These are phyloP conservation scores for Drosophila paramelanica DNA, from an alignment of 2,888 invertebrate genomes.

Conservation along the genomic window DNA sequence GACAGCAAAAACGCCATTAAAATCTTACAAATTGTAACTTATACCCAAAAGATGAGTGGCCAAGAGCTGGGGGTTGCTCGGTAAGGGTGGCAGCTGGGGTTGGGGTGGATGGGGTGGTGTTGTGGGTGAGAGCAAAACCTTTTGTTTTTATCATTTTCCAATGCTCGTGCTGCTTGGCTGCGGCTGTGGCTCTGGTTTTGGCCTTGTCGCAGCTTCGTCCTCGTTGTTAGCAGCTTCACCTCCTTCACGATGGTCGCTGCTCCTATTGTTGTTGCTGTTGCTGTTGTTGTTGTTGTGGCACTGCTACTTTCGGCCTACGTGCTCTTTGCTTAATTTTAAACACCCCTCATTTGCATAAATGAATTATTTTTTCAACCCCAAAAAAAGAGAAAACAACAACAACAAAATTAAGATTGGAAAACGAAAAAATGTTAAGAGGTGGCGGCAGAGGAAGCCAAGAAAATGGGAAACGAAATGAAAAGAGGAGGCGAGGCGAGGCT, in stretches of 20 bases:
- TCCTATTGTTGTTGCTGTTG: conserved; percentile 29
- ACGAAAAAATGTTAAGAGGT: conserved; percentile 44
- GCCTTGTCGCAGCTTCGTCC: conserved; percentile 21
- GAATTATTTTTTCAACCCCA: conserved; percentile 83
- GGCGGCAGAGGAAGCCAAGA: conserved; percentile 27
- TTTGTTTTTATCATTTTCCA: conserved; percentile 78
- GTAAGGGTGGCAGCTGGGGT: conserved; percentile 13
- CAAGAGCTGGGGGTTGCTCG: conserved; percentile 19
- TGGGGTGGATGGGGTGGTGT: neutral
- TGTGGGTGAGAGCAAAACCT: conserved; percentile 50
- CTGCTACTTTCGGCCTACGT: conserved; percentile 76
- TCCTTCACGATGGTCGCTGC: conserved; percentile 69
- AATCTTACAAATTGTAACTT: conserved; percentile 78
- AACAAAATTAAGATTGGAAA: conserved; percentile 78
- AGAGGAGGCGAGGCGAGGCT: conserved; percentile 39
- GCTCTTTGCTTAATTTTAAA: conserved; percentile 81
- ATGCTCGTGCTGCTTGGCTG: conserved; percentile 57
- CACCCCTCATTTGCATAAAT: conserved; percentile 83
- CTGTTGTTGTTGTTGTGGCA: conserved; percentile 42
- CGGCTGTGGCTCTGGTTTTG: conserved; percentile 1
- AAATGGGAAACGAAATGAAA: conserved; percentile 66
- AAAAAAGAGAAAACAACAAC: conserved; percentile 39
- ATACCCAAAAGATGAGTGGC: conserved; percentile 66
- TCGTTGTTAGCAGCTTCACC: conserved; percentile 51
- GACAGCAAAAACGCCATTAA: conserved; percentile 59